These are phyloP conservation scores for Pseudoips prasinana DNA, from an alignment of 2,888 invertebrate genomes.

Conservation along the genomic window DNA sequence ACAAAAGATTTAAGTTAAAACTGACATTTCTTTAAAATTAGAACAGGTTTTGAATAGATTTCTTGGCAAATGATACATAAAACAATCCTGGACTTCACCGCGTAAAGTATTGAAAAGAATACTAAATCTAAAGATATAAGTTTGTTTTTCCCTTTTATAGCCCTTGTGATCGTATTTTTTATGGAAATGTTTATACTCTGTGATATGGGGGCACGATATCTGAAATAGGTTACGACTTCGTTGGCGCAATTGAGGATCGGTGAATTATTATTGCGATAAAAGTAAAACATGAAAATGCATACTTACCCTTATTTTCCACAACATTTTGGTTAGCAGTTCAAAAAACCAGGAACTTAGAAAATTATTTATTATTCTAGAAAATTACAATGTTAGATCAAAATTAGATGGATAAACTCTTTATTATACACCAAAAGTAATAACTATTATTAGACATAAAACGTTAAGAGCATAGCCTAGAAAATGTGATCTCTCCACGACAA, in stretches of 20 bases:
- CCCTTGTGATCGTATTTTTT: slow-evolving; percentile 21
- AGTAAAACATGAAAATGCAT: slow-evolving; percentile 1
- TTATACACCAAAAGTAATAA: too few relatives aligned
- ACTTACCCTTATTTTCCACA: slow-evolving; percentile 6
- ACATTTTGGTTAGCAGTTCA: too few relatives aligned
- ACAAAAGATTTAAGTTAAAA: too few relatives aligned
- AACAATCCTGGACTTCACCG: background rate
- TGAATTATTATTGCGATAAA: slow-evolving; percentile 9
- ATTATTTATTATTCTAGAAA: too few relatives aligned
- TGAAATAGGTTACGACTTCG: slow-evolving; percentile 10
- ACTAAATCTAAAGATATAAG: slow-evolving; percentile 4
- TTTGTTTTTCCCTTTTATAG: slow-evolving; percentile 11
- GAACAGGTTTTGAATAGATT: too few relatives aligned
- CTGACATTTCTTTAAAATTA: too few relatives aligned
- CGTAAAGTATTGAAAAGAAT: slow-evolving; percentile 1
- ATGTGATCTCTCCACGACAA: too few relatives aligned
- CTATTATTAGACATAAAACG: too few relatives aligned
- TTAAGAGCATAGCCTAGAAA: too few relatives aligned
- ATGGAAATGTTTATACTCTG: slow-evolving; percentile 18
- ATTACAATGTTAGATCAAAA: too few relatives aligned
- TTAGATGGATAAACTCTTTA: too few relatives aligned
- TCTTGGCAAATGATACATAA: background rate
- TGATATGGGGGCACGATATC: slow-evolving; percentile 9
- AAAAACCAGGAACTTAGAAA: too few relatives aligned
- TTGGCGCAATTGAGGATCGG: slow-evolving; percentile 8